These are phyloP conservation scores for Cavia aperea DNA, from an alignment of 2,113 vertebrate genomes.

Conservation along the genomic window DNA sequence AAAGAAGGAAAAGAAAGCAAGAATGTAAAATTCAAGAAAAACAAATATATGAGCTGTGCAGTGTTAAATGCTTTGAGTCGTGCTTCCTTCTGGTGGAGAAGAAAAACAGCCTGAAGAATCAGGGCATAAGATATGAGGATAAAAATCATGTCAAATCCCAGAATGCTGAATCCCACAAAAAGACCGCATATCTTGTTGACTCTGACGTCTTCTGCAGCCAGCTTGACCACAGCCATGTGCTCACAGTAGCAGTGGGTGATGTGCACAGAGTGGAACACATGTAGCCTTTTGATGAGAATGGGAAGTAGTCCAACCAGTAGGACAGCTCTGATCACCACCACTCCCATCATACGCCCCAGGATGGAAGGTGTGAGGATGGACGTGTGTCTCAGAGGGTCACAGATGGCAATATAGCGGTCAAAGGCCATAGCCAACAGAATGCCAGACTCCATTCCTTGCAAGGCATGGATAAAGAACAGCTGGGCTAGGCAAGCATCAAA, in stretches of 20 bases:
- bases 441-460: conserved; percentile 28
- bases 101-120: conserved; percentile 65
- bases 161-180: conserved; percentile 44
- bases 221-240: conserved; percentile 33
- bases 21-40: conserved; percentile 72
- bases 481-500: conserved; percentile 34
- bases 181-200: conserved; percentile 23
- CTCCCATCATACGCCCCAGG: background rate
- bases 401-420: background rate
- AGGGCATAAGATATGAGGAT: conserved; percentile 8
- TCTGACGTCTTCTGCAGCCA: background rate
- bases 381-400: background rate
- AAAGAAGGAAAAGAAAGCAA: conserved; percentile 62
- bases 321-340: background rate
- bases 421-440: background rate
- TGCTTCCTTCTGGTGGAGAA: conserved; percentile 23
- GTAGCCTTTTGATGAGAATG: conserved; percentile 34
- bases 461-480: conserved; percentile 40
- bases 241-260: background rate
- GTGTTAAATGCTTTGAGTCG: conserved; percentile 66
- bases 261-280: background rate
- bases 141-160: conserved; percentile 43
- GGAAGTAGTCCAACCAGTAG: background rate
- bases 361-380: conserved; percentile 20
- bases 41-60: conserved; percentile 69